A percentile compares a stretch with the other conserved stretches of the same genome.
phyloP scores from a whole-genome alignment of 2,113 vertebrate species.

The Spea multiplicata region DNA sequence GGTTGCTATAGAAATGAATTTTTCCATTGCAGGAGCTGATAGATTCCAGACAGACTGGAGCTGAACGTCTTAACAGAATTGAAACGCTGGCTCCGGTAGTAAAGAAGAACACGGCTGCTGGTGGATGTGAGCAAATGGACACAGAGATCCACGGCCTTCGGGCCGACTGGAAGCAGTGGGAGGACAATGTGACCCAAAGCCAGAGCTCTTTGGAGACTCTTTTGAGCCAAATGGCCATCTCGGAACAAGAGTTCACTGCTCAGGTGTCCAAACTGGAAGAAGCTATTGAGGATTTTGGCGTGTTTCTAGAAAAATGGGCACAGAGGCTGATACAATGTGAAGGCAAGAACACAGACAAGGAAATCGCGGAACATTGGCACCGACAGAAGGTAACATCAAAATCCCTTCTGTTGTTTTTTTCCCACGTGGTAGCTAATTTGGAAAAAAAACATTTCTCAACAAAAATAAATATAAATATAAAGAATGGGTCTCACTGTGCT shows the following conservation, averaged over 20 bases:
- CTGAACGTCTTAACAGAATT: conserved; percentile 78
- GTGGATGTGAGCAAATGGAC: conserved; percentile 79
- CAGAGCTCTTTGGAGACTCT: conserved; percentile 72
- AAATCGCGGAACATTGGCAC: conserved; percentile 80
- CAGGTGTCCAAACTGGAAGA: conserved; percentile 75
- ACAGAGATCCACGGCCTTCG: conserved; percentile 84
- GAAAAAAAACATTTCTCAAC: too few species aligned
- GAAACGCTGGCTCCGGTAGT: conserved; percentile 74
- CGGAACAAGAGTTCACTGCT: conserved; percentile 77
- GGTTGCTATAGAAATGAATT: conserved; percentile 83
- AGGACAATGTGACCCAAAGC: conserved; percentile 74
- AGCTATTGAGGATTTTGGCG: conserved; percentile 68
- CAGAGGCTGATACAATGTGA: conserved; percentile 73
- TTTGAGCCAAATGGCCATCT: conserved; percentile 73
- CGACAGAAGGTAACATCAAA: conserved; percentile 75
- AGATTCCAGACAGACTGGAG: conserved; percentile 81
- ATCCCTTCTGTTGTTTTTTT: neutral
- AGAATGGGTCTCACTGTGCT: too few species aligned
- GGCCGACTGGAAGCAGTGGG: conserved; percentile 90
- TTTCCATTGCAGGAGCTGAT: conserved; percentile 87
- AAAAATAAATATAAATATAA: too few species aligned
- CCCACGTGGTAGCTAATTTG: too few species aligned
- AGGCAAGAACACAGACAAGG: conserved; percentile 76
- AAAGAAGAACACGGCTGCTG: conserved; percentile 72
- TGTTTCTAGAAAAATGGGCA: conserved; percentile 71